Percentiles rank a stretch among this genome's conserved stretches.
phyloP scores from a whole-genome alignment of 2,797 vertebrate genomes.

The Semotilus atromaculatus region DNA sequence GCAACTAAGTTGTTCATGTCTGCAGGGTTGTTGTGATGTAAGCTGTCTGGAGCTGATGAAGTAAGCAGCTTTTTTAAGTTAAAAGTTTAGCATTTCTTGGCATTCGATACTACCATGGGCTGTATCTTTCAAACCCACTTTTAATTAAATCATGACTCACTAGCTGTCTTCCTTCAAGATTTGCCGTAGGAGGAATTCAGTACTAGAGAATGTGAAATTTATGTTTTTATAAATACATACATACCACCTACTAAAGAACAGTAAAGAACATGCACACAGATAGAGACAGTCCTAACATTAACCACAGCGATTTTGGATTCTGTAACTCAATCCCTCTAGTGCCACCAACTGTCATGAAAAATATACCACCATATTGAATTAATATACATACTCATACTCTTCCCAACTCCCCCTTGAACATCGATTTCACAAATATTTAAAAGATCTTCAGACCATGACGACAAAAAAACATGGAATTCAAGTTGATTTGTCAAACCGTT shows the following conservation, averaged over 20 bases:
- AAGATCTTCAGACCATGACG: too few species aligned
- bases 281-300: neutral
- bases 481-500: too few species aligned
- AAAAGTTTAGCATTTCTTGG: conserved; percentile 19
- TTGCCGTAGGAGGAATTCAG: conserved; percentile 32
- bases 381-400: too few species aligned
- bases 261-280: neutral
- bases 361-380: neutral
- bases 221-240: conserved; percentile 11
- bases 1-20: neutral
- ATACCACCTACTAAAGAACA: conserved; percentile 26
- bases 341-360: neutral
- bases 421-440: neutral
- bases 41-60: conserved; percentile 6
- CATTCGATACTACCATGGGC: neutral
- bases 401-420: neutral
- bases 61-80: neutral
- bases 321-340: neutral
- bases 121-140: conserved; percentile 20
- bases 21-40: neutral
- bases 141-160: conserved; percentile 41
- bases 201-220: neutral
- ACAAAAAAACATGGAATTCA: too few species aligned
- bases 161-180: conserved; percentile 38
- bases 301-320: neutral